Conservation (phyloP, 1,140 invertebrate species). For the Anthonomus grandis region DNA sequence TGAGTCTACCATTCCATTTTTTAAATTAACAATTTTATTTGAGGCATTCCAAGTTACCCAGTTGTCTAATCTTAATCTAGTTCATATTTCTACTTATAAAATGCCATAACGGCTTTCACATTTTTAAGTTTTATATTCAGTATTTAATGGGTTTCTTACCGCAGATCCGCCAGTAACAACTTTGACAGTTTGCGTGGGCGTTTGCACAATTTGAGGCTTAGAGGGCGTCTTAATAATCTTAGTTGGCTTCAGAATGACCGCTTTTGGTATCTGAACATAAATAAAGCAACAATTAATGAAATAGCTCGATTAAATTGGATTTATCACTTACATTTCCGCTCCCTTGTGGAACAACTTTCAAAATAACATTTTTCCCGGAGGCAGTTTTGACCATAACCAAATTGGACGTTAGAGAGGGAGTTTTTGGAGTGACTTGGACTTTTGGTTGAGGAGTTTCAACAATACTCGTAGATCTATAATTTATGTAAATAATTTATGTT, state of each 20-base stretch:
- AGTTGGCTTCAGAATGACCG: slow-evolving; percentile 36
- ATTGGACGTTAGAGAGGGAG: slow-evolving; percentile 36
- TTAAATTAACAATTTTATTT: no score
- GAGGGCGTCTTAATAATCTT: slow-evolving; percentile 26
- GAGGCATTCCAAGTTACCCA: no score
- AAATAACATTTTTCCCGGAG: slow-evolving; percentile 46
- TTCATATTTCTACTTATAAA: no score
- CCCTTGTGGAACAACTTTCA: slow-evolving; percentile 45
- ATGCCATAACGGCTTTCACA: no score
- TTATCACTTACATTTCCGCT: slow-evolving; percentile 25
- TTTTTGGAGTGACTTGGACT: neutral
- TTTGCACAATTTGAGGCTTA: slow-evolving; percentile 14
- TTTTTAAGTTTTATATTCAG: no score
- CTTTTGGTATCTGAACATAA: slow-evolving; percentile 32
- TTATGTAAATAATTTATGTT: neutral
- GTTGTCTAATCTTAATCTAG: no score
- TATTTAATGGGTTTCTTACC: no score
- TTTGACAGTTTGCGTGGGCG: no score
- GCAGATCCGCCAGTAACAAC: no score
- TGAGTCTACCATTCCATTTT: no score
- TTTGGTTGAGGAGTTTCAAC: neutral
- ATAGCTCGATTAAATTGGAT: neutral
- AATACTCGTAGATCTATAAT: neutral
- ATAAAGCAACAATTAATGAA: neutral
- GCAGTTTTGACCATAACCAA: slow-evolving; percentile 46